Percentiles rank a stretch among this genome's conserved stretches.
Evolutionary conservation across 1,140 invertebrate species (phyloP).

Genomic region (Monomorium pharaonis): DNA sequence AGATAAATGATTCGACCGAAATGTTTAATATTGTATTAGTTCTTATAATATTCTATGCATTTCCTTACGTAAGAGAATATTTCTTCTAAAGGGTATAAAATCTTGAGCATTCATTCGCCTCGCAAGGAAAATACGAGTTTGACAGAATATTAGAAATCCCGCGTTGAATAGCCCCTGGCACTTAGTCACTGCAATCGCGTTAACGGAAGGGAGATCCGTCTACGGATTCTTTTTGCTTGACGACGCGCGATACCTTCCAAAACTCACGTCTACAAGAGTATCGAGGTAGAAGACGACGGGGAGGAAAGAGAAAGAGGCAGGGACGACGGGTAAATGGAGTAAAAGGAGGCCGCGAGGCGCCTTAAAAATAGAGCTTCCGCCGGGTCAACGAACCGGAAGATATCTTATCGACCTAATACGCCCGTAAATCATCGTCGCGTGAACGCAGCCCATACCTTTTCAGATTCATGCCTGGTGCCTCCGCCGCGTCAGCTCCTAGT

Average conservation of each 20-base stretch:
- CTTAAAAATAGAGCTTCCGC: constrained; percentile 79
- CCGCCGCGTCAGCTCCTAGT: constrained; percentile 78
- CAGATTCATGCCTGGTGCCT: constrained; percentile 73
- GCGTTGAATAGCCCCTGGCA: not conserved
- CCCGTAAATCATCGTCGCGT: constrained; percentile 80
- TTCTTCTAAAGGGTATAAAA: not conserved
- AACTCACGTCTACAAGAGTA: constrained; percentile 25
- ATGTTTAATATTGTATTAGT: not conserved
- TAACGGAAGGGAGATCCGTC: constrained; percentile 19
- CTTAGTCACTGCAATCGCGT: constrained; percentile 48
- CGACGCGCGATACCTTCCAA: constrained; percentile 49
- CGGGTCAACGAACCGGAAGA: constrained; percentile 79
- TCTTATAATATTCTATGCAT: not conserved
- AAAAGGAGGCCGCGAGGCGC: constrained; percentile 66
- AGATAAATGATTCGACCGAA: not conserved
- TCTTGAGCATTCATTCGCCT: not conserved
- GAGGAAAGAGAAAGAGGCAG: constrained; percentile 28
- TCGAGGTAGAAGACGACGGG: constrained; percentile 17
- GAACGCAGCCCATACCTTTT: constrained; percentile 81
- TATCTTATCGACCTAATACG: constrained; percentile 82
- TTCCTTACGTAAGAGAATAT: not conserved
- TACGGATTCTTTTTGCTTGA: constrained; percentile 40
- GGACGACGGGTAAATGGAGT: constrained; percentile 61
- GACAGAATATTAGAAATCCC: not conserved
- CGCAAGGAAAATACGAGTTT: not conserved